Percentiles rank a stretch among this genome's conserved stretches.
These are phyloP conservation scores for Oceanodroma leucorhoa DNA, from an alignment of 2,797 vertebrate species.

Conservation along the genomic window DNA sequence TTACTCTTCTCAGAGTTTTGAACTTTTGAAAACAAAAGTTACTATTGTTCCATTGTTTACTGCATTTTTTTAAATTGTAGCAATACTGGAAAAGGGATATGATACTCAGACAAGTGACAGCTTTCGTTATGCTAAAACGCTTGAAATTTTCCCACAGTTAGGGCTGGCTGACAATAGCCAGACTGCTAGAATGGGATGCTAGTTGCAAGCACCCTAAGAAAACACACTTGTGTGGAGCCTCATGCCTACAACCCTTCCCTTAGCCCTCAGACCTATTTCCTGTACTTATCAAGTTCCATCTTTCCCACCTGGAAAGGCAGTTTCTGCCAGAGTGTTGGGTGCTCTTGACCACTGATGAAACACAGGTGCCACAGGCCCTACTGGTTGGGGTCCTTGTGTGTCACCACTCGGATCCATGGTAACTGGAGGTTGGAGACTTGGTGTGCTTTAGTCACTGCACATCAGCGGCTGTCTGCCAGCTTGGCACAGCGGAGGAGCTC, in stretches of 20 bases:
- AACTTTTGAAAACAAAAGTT: not conserved
- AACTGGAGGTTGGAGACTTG: not conserved
- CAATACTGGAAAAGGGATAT: not conserved
- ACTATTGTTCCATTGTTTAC: not conserved
- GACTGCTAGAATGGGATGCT: not conserved
- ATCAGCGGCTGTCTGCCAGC: not conserved
- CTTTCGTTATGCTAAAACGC: not conserved
- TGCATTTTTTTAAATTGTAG: not conserved
- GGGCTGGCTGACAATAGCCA: not conserved
- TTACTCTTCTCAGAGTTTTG: not conserved
- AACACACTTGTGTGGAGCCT: not conserved
- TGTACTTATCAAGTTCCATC: not conserved
- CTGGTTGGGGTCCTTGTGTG: not conserved
- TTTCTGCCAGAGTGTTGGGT: not conserved
- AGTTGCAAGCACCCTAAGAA: not conserved
- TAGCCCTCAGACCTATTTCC: not conserved
- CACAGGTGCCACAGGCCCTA: not conserved
- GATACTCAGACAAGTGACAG: not conserved
- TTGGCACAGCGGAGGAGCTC: not conserved
- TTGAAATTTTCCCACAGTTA: not conserved
- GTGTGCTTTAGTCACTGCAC: not conserved
- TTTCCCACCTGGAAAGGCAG: not conserved
- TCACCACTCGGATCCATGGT: rapidly evolving
- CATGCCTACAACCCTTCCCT: not conserved
- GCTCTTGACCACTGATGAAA: not conserved